Evolutionary conservation across 2,113 vertebrate species (phyloP), one percentile per base, ranked within the genome.

Genomic region (Grallaria varia): DNA sequence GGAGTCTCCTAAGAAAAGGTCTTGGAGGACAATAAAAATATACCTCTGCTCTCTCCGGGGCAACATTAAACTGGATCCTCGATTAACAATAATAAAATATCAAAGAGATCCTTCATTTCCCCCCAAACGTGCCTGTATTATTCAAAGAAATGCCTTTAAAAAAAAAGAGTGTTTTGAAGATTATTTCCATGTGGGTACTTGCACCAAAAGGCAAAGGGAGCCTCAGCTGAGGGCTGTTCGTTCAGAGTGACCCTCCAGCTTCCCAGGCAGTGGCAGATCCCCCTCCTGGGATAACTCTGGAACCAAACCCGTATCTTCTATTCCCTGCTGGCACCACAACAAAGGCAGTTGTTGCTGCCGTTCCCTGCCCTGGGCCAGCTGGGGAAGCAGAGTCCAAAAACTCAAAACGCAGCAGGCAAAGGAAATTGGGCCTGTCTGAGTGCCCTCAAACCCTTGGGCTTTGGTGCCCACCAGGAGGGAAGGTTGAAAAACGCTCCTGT

Each of bases 221-320:
- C 28, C 60, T 74, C 18, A 24, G 73, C 23, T 6, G 17, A 35
- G 55, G 49, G 37, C 16, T 16, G 4, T 35, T 95, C 53, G 56
- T 0, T 24, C 58, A 39, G 45, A 80, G 10, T 12, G 33, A 11
- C 68, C 69, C 31, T 22, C 35, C 66, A 21, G 56, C 37, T 50
- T 21, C 10, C 8, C 35, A 45, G 33, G 3, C 1, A 0, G 63
- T 0, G 4, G 52, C 67, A 89, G 72, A 42, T 8, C 3, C 18
- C 39, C 52, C 69, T 87, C 0, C 6, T 15, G 42, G 60, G 60
- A 37, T 56, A 84, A 42, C 33, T 16, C 56, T 2, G 31, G 64
- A 85, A 62, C 56, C 81, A 93, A 69, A 20, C 21, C 40, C 47
- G 39, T 40, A 33, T 52, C 55, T 81, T 62, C 67, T 23, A 28